A percentile compares a stretch with the other conserved stretches of the same genome.
These are phyloP conservation scores for Didymodactylos carnosus DNA, from an alignment of 2,888 invertebrate species.

Conservation along the genomic window DNA sequence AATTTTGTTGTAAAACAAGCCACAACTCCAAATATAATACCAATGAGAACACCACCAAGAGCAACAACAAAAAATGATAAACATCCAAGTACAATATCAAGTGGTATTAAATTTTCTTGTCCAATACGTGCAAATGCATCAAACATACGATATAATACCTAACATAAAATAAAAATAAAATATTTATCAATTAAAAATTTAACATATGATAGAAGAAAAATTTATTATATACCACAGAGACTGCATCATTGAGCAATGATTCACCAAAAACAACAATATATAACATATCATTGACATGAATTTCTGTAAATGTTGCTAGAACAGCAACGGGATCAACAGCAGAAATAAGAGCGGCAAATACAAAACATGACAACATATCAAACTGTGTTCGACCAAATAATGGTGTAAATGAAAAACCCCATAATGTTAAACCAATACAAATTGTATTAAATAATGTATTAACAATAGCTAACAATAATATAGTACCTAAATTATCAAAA, in stretches of 20 bases:
- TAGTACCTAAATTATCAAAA: conserved; percentile 90
- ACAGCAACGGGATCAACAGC: conserved; percentile 94
- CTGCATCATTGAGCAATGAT: conserved; percentile 86
- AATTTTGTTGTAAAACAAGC: conserved; percentile 80
- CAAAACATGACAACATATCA: conserved; percentile 3
- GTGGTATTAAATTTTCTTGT: conserved; percentile 51
- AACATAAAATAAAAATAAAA: neutral
- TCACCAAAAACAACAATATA: conserved; percentile 97
- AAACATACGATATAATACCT: conserved; percentile 68
- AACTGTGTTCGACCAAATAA: conserved; percentile 36
- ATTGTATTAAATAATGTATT: conserved; percentile 85
- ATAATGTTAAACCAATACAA: conserved; percentile 27
- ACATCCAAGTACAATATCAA: conserved; percentile 62
- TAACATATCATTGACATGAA: conserved; percentile 87
- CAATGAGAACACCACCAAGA: conserved; percentile 72
- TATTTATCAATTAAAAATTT: neutral
- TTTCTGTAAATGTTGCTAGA: conserved; percentile 85
- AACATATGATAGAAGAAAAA: neutral
- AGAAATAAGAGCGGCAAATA: conserved; percentile 75
- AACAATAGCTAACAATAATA: conserved; percentile 57
- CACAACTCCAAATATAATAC: conserved; percentile 76
- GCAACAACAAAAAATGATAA: conserved; percentile 79
- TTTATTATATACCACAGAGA: conserved; percentile 83
- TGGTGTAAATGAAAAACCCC: conserved; percentile 7
- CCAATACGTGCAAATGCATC: conserved; percentile 80